Evolutionary conservation across 1,140 invertebrate species (phyloP).

Genomic region (Drosophila paulistorum): DNA sequence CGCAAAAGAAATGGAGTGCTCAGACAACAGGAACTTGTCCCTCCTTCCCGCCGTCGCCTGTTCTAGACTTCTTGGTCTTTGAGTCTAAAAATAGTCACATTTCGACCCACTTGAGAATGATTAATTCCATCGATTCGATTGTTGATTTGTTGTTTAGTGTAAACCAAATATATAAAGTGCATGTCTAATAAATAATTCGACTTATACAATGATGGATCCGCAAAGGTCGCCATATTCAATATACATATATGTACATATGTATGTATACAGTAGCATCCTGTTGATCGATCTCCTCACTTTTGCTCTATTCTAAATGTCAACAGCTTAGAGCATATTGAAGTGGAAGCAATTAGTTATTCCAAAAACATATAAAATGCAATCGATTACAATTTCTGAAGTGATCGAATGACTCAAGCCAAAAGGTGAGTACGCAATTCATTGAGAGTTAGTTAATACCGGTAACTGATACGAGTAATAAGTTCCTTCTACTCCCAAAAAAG

Average conservation of each 20-base stretch:
- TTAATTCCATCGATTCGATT: conserved; percentile 44
- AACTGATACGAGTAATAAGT: background rate
- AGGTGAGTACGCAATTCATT: background rate
- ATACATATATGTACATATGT: too few relatives aligned
- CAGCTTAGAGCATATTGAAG: conserved; percentile 20
- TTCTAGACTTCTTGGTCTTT: background rate
- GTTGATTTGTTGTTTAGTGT: conserved; percentile 45
- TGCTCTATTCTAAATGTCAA: conserved; percentile 6
- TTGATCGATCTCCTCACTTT: conserved; percentile 9
- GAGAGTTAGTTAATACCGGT: background rate
- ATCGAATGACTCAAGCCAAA: background rate
- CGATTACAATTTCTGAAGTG: conserved; percentile 20
- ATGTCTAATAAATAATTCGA: conserved; percentile 37
- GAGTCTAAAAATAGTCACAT: conserved; percentile 54
- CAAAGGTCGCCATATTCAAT: background rate
- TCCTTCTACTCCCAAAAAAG: background rate
- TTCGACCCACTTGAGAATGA: conserved; percentile 64
- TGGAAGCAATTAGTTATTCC: conserved; percentile 46
- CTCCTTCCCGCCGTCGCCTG: background rate
- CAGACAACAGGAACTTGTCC: background rate
- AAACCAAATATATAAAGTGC: conserved; percentile 34
- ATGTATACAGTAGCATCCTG: background rate
- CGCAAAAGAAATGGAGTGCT: conserved; percentile 6
- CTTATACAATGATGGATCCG: conserved; percentile 2
- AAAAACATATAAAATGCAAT: conserved; percentile 47